phyloP scores from a whole-genome alignment of 1,140 invertebrate species.

The Anagrus nilaparvatae region DNA sequence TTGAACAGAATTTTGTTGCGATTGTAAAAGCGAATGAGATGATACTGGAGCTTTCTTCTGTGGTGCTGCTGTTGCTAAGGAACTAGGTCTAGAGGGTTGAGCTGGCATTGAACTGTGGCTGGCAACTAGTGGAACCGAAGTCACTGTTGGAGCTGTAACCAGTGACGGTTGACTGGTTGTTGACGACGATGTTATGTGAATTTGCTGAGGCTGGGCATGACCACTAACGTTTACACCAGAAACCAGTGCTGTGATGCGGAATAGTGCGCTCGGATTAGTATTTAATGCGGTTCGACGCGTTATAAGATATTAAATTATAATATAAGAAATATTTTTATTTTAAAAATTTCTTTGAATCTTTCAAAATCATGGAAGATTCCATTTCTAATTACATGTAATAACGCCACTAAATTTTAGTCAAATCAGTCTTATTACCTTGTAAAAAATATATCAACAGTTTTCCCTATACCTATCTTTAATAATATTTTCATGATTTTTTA shows the following conservation, averaged over 20 bases:
- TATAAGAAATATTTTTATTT: too few species aligned
- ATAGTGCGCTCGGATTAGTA: too few species aligned
- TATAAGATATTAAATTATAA: too few species aligned
- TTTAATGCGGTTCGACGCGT: too few species aligned
- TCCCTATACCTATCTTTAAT: too few species aligned
- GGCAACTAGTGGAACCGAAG: conserved; percentile 31
- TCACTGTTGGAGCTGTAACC: conserved; percentile 24
- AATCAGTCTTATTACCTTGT: too few species aligned
- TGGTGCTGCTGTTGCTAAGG: conserved; percentile 38
- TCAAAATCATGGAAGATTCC: too few species aligned
- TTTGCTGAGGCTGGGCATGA: not conserved
- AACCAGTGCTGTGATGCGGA: conserved; percentile 6
- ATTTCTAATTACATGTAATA: too few species aligned
- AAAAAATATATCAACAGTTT: too few species aligned
- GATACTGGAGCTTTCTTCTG: conserved; percentile 34
- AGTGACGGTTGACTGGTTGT: conserved; percentile 20
- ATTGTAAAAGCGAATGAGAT: conserved; percentile 23
- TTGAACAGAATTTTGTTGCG: conserved; percentile 16
- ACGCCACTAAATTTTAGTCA: too few species aligned
- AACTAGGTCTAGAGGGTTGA: conserved; percentile 37
- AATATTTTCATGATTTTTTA: too few species aligned
- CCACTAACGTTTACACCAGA: conserved; percentile 3
- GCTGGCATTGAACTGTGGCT: conserved; percentile 41
- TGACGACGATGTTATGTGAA: conserved; percentile 15
- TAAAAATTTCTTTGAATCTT: too few species aligned